Base-by-base conservation (phyloP, 2,797 vertebrate genomes). In the Iguana delicatissima region DNA sequence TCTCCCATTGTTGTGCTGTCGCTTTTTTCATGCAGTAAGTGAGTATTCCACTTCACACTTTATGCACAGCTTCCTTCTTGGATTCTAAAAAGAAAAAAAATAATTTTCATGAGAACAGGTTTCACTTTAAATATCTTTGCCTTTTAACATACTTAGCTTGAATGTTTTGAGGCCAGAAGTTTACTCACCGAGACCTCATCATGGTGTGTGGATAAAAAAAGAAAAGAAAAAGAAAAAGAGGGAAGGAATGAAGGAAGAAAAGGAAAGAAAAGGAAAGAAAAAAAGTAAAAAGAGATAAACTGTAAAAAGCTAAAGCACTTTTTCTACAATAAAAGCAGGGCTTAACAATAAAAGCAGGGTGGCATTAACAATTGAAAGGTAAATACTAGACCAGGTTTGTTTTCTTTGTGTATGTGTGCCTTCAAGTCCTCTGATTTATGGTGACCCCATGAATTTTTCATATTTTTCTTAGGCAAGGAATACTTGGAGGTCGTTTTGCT, bases 31-130 rank as follows among this genome's bases (percentile, higher is more conserved):
- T 69, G 86, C 50, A 80, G 29, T 50, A 38, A 80, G 50, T 6
- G 35, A 73, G 13, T n/a, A 79, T 80, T 79, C 42, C 86, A 91
- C 80, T 91, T 91, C 81, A 84, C 50, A 88, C n/a, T 77, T 88
- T 74, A 72, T 42, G 50, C 46, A 59, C 46, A 90, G 32, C 62
- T 91, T 83, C 57, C n/a, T 59, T 32, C 81, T 84, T 88, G 84
- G 73, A 80, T 67, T 55, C 46, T 52, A 42, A 89, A 69, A 26
- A 20, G 46, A 42, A 46, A 67, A 5, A 6, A 35, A 73, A 59
- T 29, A 16, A 77, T 57, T 73, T 57, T 57, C 42, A 81, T 24
- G 46, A 59, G 57, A 84, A 80, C 62, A 42, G 7, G 35, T 69
- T 80, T 89, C 32, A 24, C 52, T 81, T 74, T 62, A 72, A 77